Conservation (phyloP, 2,888 invertebrate genomes). For the Melieria crassipennis region DNA sequence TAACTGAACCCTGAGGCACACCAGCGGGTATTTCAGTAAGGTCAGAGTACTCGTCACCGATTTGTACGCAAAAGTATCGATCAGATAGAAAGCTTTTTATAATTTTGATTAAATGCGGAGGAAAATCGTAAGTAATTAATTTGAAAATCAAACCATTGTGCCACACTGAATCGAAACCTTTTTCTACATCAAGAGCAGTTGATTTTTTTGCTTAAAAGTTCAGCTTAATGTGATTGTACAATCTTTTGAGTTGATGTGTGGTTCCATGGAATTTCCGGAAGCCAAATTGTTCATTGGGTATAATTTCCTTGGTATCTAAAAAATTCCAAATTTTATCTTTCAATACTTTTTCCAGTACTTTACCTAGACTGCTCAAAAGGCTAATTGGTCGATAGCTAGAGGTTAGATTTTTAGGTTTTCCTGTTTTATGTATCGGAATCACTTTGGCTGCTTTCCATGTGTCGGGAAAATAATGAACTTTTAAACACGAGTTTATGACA, state of each 20-base stretch:
- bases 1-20: conserved; percentile 21
- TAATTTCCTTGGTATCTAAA: conserved; percentile 6
- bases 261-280: conserved; percentile 9
- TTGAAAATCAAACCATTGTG: not conserved
- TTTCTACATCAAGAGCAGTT: not conserved
- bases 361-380: conserved; percentile 10
- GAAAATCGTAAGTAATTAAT: not conserved
- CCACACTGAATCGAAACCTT: not conserved
- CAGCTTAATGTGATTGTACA: not conserved
- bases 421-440: conserved; percentile 7
- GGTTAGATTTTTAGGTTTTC: conserved; percentile 4
- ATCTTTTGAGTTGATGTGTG: conserved; percentile 2
- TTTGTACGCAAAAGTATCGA: conserved; percentile 13
- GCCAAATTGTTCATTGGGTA: conserved; percentile 8
- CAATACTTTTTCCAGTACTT: conserved; percentile 5
- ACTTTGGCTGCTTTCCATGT: conserved; percentile 7
- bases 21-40: conserved; percentile 7
- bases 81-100: conserved; percentile 13
- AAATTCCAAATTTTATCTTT: conserved; percentile 13
- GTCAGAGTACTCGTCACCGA: conserved; percentile 7
- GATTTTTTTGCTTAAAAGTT: not conserved
- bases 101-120: conserved; percentile 4
- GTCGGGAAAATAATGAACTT: conserved; percentile 11
- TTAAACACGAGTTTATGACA: conserved; percentile 6
- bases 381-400: conserved; percentile 10